Conservation (phyloP, 1,140 invertebrate species). For the Lepidurus apus region DNA sequence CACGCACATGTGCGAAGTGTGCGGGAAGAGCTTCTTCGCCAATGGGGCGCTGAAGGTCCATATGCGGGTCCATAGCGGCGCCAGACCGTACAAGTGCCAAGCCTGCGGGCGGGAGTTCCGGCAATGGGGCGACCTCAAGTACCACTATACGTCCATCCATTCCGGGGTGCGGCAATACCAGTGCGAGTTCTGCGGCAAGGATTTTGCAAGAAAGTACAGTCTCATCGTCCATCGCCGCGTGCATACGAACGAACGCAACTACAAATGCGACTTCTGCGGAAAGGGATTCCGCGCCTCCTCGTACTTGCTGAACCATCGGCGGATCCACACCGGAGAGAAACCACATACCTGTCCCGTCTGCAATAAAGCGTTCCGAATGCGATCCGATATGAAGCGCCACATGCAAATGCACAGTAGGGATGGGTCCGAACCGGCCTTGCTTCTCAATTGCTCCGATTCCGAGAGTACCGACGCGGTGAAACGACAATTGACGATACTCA, state of each 20-base stretch:
- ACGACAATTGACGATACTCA: slow-evolving; percentile 19
- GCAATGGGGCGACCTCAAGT: slow-evolving; percentile 83
- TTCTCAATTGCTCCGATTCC: slow-evolving; percentile 30
- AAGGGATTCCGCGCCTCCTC: slow-evolving; percentile 79
- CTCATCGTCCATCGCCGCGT: slow-evolving; percentile 83
- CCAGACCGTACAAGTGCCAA: slow-evolving; percentile 70
- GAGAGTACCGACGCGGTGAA: slow-evolving; percentile 5
- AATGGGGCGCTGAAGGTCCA: slow-evolving; percentile 71
- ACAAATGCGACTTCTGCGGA: slow-evolving; percentile 76
- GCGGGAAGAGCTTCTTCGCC: slow-evolving; percentile 74
- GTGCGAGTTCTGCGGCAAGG: slow-evolving; percentile 85
- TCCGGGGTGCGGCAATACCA: slow-evolving; percentile 75
- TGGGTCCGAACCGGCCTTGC: slow-evolving; percentile 42
- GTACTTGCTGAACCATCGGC: slow-evolving; percentile 75
- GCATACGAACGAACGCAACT: slow-evolving; percentile 84
- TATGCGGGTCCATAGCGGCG: slow-evolving; percentile 61
- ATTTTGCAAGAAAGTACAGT: slow-evolving; percentile 88
- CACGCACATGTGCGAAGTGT: slow-evolving; percentile 72
- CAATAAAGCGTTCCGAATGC: slow-evolving; percentile 74
- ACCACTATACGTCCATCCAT: slow-evolving; percentile 80
- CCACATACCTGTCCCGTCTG: slow-evolving; percentile 71
- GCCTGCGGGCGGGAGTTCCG: slow-evolving; percentile 69
- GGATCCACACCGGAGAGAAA: slow-evolving; percentile 85
- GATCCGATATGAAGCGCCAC: slow-evolving; percentile 83
- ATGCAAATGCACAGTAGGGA: slow-evolving; percentile 66